Conservation (phyloP, 2,888 invertebrate genomes). For the Ctenicera cuprea region DNA sequence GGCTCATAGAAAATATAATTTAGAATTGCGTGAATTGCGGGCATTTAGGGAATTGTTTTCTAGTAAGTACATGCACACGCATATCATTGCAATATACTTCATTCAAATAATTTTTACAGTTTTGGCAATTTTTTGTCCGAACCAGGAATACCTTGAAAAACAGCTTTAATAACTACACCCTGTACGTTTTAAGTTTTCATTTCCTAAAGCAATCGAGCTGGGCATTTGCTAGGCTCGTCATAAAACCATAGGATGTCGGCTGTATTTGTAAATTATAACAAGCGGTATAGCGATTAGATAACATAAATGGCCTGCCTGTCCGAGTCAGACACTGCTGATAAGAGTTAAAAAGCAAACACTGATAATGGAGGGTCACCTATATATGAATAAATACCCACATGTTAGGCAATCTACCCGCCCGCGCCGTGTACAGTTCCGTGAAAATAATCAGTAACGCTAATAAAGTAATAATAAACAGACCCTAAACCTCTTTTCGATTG, state of each 20-base stretch:
- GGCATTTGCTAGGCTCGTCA: constrained; percentile 1
- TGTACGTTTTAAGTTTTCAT: not conserved
- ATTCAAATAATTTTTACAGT: no score
- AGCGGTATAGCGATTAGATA: constrained; percentile 65
- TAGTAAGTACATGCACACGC: no score
- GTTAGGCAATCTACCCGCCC: constrained; percentile 25
- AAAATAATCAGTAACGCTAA: constrained; percentile 29
- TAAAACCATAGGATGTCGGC: constrained; percentile 35
- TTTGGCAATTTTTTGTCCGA: no score
- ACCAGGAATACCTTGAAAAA: not conserved
- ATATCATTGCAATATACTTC: no score
- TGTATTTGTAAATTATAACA: constrained; percentile 55
- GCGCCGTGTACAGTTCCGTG: constrained; percentile 9
- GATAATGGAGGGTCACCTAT: constrained; percentile 66
- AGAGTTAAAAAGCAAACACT: constrained; percentile 65
- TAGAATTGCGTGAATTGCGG: no score
- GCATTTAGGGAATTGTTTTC: no score
- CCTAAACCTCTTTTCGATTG: not conserved
- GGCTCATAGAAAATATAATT: no score
- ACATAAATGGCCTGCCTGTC: constrained; percentile 65
- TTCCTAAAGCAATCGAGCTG: constrained; percentile 9
- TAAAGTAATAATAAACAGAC: constrained; percentile 1
- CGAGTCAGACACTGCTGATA: constrained; percentile 64
- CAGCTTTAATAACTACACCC: no score
- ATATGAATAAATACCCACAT: constrained; percentile 54